Percentiles rank a stretch among this genome's conserved stretches.
These are phyloP conservation scores for Luperina testacea DNA, from an alignment of 2,888 invertebrate genomes.

Conservation along the genomic window DNA sequence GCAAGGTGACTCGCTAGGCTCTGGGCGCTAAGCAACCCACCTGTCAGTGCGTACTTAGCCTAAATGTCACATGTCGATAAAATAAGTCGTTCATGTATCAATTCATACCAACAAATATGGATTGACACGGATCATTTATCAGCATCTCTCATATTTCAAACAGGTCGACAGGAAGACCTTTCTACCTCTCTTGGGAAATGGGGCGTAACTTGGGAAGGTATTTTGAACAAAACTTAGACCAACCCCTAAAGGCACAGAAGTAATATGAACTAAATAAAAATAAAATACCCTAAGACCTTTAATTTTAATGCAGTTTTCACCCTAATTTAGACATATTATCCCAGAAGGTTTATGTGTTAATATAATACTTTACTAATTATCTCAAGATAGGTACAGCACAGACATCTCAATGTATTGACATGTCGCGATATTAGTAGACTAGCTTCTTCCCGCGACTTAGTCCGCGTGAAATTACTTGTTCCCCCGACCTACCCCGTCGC, in stretches of 20 bases:
- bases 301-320: neutral
- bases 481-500: too few species aligned
- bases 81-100: constrained; percentile 9
- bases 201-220: constrained; percentile 33
- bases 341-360: neutral
- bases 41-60: neutral
- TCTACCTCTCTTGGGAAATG: constrained; percentile 33
- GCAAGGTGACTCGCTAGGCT: neutral
- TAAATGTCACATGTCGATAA: neutral
- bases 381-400: neutral
- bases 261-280: constrained; percentile 21
- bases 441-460: too few species aligned
- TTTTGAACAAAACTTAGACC: constrained; percentile 34
- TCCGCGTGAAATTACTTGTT: too few species aligned
- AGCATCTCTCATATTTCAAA: constrained; percentile 49
- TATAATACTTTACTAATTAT: too few species aligned
- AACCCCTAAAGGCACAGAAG: neutral
- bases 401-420: neutral
- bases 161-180: constrained; percentile 47
- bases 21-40: neutral
- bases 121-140: constrained; percentile 48
- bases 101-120: constrained; percentile 20
- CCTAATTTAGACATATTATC: neutral
- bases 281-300: neutral
- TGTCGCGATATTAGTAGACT: too few species aligned